These are phyloP conservation scores for Blennius ocellaris DNA, from an alignment of 2,113 vertebrate genomes.

Conservation along the genomic window DNA sequence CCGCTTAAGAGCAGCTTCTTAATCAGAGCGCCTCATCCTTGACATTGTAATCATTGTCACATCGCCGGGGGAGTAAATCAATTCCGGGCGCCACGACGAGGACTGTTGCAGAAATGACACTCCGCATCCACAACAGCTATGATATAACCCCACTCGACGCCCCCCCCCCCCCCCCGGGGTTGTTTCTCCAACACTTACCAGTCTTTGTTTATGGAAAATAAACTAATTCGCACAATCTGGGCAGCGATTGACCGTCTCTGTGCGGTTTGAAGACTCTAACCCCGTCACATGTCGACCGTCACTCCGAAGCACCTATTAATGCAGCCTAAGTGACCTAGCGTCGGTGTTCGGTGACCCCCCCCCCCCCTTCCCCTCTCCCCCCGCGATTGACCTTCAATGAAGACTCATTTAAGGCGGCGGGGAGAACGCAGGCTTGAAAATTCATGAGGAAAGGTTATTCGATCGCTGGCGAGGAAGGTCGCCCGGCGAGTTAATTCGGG, in stretches of 20 bases:
- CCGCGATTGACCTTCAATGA: slow-evolving; percentile 51
- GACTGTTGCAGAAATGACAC: too few species aligned
- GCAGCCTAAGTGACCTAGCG: neutral
- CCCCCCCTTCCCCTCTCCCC: too few species aligned
- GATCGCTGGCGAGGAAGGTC: slow-evolving; percentile 41
- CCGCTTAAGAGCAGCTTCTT: neutral
- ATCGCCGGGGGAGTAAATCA: slow-evolving; percentile 24
- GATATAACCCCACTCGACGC: neutral
- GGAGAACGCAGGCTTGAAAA: slow-evolving; percentile 7
- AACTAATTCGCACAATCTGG: too few species aligned
- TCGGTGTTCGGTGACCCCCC: too few species aligned
- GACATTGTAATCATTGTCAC: slow-evolving; percentile 13
- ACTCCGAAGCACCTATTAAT: slow-evolving; percentile 47
- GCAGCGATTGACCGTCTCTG: too few species aligned
- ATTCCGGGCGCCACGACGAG: slow-evolving; percentile 10
- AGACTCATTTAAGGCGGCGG: slow-evolving; percentile 36
- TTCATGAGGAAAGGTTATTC: slow-evolving; percentile 44
- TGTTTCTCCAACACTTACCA: neutral
- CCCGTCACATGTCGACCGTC: too few species aligned
- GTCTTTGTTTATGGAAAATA: too few species aligned
- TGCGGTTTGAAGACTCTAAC: too few species aligned
- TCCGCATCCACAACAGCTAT: neutral
- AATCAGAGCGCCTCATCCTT: slow-evolving; percentile 15
- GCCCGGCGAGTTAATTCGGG: too few species aligned
- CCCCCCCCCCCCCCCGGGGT: too few species aligned